phyloP scores from a whole-genome alignment of 2,888 invertebrate genomes.

The Acleris literana region DNA sequence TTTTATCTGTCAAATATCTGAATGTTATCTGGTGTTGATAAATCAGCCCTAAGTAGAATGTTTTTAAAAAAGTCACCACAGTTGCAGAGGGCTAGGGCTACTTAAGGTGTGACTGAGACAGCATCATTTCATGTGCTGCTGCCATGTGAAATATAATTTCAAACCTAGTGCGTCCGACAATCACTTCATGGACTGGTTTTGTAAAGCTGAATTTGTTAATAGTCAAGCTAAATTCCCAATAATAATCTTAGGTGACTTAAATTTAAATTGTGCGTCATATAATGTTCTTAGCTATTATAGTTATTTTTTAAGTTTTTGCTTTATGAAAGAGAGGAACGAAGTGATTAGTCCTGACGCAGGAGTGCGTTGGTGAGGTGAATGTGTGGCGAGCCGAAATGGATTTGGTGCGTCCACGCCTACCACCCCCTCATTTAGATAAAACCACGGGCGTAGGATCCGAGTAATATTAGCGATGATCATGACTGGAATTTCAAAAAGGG shows the following conservation, averaged over 20 bases:
- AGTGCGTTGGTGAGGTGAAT: not conserved
- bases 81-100: too few species aligned
- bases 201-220: conserved; percentile 7
- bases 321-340: not conserved
- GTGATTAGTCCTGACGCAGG: not conserved
- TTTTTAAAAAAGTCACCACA: too few species aligned
- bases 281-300: conserved; percentile 11
- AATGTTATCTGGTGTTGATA: too few species aligned
- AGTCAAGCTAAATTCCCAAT: conserved; percentile 1
- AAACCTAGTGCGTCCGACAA: conserved; percentile 4
- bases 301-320: not conserved
- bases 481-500: not conserved
- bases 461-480: not conserved
- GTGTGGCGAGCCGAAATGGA: not conserved
- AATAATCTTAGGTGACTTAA: conserved; percentile 11
- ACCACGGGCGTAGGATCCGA: not conserved
- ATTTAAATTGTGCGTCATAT: conserved; percentile 5
- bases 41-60: too few species aligned
- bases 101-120: too few species aligned
- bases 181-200: conserved; percentile 7
- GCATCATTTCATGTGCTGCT: too few species aligned
- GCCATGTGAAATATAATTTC: not conserved
- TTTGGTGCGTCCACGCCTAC: not conserved
- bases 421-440: not conserved
- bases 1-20: too few species aligned